A percentile compares a stretch with the other conserved stretches of the same genome.
Evolutionary conservation across 2,888 invertebrate species (phyloP).

Genomic region (Meteorus cinctellus): DNA sequence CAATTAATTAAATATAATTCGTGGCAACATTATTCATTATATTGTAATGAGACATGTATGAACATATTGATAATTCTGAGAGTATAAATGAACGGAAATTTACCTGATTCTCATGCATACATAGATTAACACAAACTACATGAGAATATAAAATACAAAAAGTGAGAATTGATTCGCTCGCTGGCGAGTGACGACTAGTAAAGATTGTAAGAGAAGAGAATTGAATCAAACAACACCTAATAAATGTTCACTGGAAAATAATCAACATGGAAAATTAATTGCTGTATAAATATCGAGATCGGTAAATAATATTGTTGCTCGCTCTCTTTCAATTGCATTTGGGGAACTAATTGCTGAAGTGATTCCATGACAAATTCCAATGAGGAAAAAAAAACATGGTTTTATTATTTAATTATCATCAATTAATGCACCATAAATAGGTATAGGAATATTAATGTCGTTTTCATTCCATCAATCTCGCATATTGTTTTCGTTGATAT

Average conservation of each 20-base stretch:
- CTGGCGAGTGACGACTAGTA: conserved; percentile 70
- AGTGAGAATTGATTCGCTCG: conserved; percentile 64
- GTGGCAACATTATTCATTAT: conserved; percentile 9
- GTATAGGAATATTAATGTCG: background rate
- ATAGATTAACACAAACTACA: conserved; percentile 13
- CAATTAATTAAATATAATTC: conserved; percentile 18
- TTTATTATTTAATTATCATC: background rate
- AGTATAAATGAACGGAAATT: conserved; percentile 26
- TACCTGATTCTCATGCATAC: conserved; percentile 23
- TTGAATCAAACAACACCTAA: conserved; percentile 22
- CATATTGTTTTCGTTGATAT: conserved; percentile 6
- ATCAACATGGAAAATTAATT: conserved; percentile 4
- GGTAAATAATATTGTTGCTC: background rate
- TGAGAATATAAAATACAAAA: conserved; percentile 48
- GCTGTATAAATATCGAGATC: background rate
- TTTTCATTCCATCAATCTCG: background rate
- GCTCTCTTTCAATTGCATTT: background rate
- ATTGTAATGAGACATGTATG: conserved; percentile 23
- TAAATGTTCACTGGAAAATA: conserved; percentile 20
- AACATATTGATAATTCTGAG: conserved; percentile 34
- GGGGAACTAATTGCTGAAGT: conserved; percentile 1
- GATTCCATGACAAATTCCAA: background rate
- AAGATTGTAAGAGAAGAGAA: conserved; percentile 49
- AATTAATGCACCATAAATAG: background rate
- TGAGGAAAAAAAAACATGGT: background rate